A percentile compares a stretch with the other conserved stretches of the same genome.
phyloP scores from a whole-genome alignment of 2,797 vertebrate species.

The Pipistrellus pipistrellus region DNA sequence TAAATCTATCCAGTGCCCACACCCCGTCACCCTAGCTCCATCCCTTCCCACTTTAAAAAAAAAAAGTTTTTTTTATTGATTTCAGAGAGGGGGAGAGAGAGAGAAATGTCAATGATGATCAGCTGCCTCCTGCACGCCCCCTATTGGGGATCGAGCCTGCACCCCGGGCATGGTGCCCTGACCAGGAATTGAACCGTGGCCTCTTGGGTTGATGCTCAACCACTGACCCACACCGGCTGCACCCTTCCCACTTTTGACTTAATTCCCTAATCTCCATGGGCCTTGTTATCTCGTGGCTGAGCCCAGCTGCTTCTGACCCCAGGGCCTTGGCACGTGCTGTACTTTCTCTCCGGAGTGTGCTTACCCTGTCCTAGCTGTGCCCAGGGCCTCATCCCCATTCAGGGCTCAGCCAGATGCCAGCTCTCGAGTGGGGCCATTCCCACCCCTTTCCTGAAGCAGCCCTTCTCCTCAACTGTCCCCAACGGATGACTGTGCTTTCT shows the following conservation, averaged over 20 bases:
- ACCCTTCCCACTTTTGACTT: background rate
- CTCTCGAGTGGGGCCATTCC: background rate
- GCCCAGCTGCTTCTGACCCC: background rate
- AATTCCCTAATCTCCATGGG: background rate
- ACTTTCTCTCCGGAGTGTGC: background rate
- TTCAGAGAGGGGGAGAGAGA: too few species aligned
- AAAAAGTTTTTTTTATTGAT: too few species aligned
- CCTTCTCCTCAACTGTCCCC: background rate
- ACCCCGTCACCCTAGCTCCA: fast-evolving
- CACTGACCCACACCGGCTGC: too few species aligned
- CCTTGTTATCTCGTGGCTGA: fast-evolving
- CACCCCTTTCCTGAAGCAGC: background rate
- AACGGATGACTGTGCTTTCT: fast-evolving
- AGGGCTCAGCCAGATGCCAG: background rate
- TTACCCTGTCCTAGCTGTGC: fast-evolving
- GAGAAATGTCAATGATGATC: too few species aligned
- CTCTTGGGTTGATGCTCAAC: too few species aligned
- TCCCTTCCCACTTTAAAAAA: too few species aligned
- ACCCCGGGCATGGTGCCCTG: too few species aligned
- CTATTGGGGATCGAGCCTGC: too few species aligned
- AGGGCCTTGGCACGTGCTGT: background rate
- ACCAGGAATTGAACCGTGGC: too few species aligned
- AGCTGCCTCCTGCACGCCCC: too few species aligned
- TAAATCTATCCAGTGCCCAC: too few species aligned
- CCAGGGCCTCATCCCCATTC: background rate